These are phyloP conservation scores for Tichodroma muraria DNA, from an alignment of 2,113 vertebrate genomes.

Conservation along the genomic window DNA sequence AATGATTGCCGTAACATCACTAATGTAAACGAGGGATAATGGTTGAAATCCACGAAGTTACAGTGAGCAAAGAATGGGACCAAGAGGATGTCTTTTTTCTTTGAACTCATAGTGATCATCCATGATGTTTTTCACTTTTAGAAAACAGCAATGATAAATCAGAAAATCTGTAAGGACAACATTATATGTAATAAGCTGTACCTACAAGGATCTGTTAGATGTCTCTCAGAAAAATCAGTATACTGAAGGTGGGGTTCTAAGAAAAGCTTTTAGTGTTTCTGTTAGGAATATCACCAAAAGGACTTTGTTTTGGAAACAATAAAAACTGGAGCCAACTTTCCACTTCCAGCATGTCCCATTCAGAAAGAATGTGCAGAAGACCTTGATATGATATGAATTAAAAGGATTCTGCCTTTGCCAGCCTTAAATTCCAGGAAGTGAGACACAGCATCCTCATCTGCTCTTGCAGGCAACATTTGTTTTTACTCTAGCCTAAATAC, in stretches of 20 bases:
- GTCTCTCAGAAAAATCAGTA: not conserved
- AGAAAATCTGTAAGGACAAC: not conserved
- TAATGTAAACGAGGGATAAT: not conserved
- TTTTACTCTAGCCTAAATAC: constrained; percentile 45
- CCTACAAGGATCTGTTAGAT: not conserved
- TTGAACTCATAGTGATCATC: not conserved
- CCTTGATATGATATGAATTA: constrained; percentile 48
- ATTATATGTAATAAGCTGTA: not conserved
- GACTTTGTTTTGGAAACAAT: constrained; percentile 32
- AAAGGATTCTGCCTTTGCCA: constrained; percentile 9
- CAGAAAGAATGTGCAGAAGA: constrained; percentile 30
- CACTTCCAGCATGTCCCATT: not conserved
- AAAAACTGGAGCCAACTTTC: not conserved
- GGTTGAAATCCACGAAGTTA: not conserved
- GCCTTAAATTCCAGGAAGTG: constrained; percentile 24
- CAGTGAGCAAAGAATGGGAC: not conserved
- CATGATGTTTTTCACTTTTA: not conserved
- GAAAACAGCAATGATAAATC: not conserved
- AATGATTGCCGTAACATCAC: not conserved
- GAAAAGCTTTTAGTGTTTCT: not conserved
- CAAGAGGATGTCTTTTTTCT: not conserved
- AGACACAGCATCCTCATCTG: constrained; percentile 8
- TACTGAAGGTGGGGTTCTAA: not conserved
- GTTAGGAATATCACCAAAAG: not conserved
- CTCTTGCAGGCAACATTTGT: constrained; percentile 16